Evolutionary conservation across 2,797 vertebrate species (phyloP).

Genomic region (Phataginus tetradactyla): DNA sequence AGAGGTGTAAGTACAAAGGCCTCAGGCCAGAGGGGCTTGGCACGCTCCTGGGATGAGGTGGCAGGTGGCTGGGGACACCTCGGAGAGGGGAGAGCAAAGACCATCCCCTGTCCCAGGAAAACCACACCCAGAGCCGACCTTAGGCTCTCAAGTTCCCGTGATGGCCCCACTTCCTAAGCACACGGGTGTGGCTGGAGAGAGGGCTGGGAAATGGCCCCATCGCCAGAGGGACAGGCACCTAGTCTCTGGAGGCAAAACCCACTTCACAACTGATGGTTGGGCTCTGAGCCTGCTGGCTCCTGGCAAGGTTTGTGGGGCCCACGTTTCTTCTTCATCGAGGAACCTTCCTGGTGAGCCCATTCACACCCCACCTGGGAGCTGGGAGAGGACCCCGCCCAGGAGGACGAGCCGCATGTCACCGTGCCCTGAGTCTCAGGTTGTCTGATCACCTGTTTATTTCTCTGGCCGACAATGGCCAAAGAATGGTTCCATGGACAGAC

Average conservation of each 20-base stretch:
- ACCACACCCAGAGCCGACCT: neutral
- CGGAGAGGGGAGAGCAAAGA: neutral
- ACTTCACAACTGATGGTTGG: neutral
- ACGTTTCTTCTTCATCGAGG: neutral
- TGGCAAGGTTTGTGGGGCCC: neutral
- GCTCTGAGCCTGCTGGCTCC: no score
- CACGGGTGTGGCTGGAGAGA: neutral
- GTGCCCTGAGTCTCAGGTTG: accelerated
- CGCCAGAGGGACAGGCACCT: neutral
- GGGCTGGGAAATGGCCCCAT: neutral
- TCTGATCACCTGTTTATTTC: neutral
- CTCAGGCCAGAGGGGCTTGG: neutral
- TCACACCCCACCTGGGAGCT: neutral
- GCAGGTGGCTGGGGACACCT: neutral
- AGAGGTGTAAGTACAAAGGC: no score
- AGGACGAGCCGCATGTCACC: neutral
- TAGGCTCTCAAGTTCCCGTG: neutral
- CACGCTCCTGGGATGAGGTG: neutral
- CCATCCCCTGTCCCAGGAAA: neutral
- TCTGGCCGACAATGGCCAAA: neutral
- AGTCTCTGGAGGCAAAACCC: neutral
- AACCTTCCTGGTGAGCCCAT: neutral
- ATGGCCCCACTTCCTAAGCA: neutral
- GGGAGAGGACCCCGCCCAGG: neutral
- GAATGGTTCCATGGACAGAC: no score